Percentiles rank a stretch among this genome's conserved stretches.
These are phyloP conservation scores for Eulemur mongoz DNA, from an alignment of 2,797 vertebrate genomes.

Conservation along the genomic window DNA sequence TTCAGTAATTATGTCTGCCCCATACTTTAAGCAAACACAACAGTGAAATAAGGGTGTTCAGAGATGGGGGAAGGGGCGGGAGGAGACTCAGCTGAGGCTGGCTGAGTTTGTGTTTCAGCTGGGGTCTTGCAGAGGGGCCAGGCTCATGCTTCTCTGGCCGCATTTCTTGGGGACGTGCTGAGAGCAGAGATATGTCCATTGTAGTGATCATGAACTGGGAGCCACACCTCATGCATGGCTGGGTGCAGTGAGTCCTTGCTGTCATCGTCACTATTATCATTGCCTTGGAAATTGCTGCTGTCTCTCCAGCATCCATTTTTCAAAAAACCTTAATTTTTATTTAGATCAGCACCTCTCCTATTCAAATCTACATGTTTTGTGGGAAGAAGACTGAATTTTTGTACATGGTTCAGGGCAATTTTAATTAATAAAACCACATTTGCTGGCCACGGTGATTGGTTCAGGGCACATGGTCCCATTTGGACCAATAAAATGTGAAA, in stretches of 20 bases:
- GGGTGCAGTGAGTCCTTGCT: background rate
- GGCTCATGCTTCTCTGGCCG: constrained; percentile 15
- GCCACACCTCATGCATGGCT: background rate
- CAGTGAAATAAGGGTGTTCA: constrained; percentile 61
- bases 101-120: constrained; percentile 63
- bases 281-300: background rate
- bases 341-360: background rate
- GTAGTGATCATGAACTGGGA: background rate
- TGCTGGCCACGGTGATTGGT: background rate
- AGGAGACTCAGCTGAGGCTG: constrained; percentile 57
- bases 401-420: background rate
- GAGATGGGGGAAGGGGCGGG: constrained; percentile 60
- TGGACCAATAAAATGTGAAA: background rate
- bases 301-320: background rate
- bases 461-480: background rate
- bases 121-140: constrained; percentile 60
- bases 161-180: background rate
- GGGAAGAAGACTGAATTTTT: background rate
- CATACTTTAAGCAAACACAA: constrained; percentile 80
- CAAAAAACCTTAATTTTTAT: background rate
- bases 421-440: constrained; percentile 9
- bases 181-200: background rate
- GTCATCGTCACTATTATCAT: background rate
- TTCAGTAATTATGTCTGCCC: constrained; percentile 83
- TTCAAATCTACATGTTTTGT: background rate